These are phyloP conservation scores for Florisuga fusca DNA, from an alignment of 2,797 vertebrate species.

Conservation along the genomic window DNA sequence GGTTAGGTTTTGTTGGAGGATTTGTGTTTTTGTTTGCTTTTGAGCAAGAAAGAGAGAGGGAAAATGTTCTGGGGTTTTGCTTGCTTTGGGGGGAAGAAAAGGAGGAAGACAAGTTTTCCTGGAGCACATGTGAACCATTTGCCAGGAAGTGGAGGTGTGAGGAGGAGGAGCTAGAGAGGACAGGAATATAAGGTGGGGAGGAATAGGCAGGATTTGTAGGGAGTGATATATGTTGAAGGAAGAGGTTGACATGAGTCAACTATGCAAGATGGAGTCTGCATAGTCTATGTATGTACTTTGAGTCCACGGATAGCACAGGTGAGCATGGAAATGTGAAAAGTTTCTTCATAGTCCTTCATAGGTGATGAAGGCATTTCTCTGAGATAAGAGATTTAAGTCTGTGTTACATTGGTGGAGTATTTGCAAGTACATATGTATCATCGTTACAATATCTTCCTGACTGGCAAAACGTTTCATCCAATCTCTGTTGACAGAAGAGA, in stretches of 20 bases:
- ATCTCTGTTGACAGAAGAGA: constrained; percentile 80
- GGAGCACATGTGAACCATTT: background rate
- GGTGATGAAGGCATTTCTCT: background rate
- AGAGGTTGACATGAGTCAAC: background rate
- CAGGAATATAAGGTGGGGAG: background rate
- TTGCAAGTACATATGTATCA: constrained; percentile 60
- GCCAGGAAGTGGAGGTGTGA: background rate
- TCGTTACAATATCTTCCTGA: constrained; percentile 66
- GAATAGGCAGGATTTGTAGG: background rate
- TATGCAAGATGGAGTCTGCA: background rate
- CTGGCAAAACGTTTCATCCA: constrained; percentile 75
- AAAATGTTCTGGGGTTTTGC: background rate
- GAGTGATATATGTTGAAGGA: background rate
- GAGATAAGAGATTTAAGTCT: constrained; percentile 19
- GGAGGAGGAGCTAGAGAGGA: background rate
- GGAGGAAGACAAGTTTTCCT: background rate
- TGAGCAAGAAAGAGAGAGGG: background rate
- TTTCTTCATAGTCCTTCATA: background rate
- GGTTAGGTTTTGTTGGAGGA: background rate
- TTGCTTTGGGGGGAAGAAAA: accelerated
- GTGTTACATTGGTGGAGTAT: constrained; percentile 50
- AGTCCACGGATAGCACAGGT: background rate
- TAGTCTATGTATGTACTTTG: background rate
- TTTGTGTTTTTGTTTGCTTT: background rate
- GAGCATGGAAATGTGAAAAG: background rate